Percentiles rank a stretch among this genome's conserved stretches.
Conservation (phyloP, 1,140 invertebrate genomes). For the Cotesia glomerata region DNA sequence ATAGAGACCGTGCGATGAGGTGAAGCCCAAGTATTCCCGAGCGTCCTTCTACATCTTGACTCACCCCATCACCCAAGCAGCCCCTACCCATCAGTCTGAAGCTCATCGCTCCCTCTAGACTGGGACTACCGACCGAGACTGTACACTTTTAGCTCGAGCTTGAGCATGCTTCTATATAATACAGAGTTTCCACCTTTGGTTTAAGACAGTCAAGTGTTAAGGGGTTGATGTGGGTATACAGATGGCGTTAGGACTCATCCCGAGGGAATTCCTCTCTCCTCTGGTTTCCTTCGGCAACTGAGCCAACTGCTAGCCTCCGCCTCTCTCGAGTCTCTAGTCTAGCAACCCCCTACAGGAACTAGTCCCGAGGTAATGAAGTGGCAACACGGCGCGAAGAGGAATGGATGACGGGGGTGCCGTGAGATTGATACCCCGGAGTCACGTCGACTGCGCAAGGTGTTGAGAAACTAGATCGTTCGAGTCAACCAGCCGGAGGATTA, state of each 20-base stretch:
- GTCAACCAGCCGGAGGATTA: background rate
- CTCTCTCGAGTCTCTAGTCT: slow-evolving; percentile 16
- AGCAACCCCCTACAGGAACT: slow-evolving; percentile 1
- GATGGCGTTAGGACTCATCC: slow-evolving; percentile 5
- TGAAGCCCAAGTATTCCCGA: background rate
- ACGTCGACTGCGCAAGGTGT: slow-evolving; percentile 47
- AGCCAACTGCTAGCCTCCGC: slow-evolving; percentile 16
- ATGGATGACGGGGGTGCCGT: slow-evolving; percentile 43
- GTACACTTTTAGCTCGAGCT: no score
- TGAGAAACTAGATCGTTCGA: slow-evolving; percentile 47
- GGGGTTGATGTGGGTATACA: slow-evolving; percentile 1
- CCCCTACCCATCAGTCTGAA: no score
- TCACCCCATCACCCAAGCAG: no score
- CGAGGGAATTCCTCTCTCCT: slow-evolving; percentile 5
- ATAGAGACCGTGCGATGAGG: slow-evolving; percentile 34
- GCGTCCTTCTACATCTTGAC: background rate
- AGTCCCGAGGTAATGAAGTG: slow-evolving; percentile 52
- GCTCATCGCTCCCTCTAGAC: slow-evolving; percentile 15
- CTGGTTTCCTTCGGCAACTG: slow-evolving; percentile 5
- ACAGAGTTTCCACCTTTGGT: slow-evolving; percentile 17
- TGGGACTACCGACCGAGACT: no score
- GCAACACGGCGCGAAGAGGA: slow-evolving; percentile 51
- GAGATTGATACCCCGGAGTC: slow-evolving; percentile 53
- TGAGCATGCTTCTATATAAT: no score
- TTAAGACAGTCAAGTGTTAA: background rate